These are phyloP conservation scores for Dasypogon diadema DNA, from an alignment of 2,888 invertebrate genomes.

Conservation along the genomic window DNA sequence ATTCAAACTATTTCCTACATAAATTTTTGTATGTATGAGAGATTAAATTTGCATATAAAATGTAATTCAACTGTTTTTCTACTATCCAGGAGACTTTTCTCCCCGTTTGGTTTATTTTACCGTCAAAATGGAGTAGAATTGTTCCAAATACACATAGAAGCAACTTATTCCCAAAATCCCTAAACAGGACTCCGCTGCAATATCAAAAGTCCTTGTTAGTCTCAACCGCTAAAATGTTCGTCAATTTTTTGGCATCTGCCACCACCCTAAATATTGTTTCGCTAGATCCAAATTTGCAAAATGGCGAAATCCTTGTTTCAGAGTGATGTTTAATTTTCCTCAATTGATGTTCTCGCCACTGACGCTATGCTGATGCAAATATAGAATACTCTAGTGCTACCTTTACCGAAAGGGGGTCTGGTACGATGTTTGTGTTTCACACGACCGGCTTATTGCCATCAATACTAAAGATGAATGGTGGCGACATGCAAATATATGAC, in stretches of 20 bases:
- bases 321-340: slow-evolving; percentile 39
- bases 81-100: too few relatives aligned
- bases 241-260: background rate
- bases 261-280: background rate
- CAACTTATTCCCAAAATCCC: background rate
- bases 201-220: slow-evolving; percentile 17
- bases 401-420: background rate
- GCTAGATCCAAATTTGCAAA: background rate
- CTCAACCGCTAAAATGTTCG: background rate
- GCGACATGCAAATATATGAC: slow-evolving; percentile 47
- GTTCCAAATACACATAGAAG: too few relatives aligned
- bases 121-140: too few relatives aligned
- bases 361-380: background rate
- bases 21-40: too few relatives aligned
- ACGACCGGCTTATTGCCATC: slow-evolving; percentile 36
- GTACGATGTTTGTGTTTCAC: slow-evolving; percentile 11
- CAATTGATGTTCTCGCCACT: slow-evolving; percentile 26
- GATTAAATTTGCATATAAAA: too few relatives aligned
- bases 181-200: background rate
- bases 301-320: slow-evolving; percentile 8
- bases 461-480: slow-evolving; percentile 43
- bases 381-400: background rate
- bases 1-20: too few relatives aligned
- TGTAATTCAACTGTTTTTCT: too few relatives aligned
- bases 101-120: too few relatives aligned